These are phyloP conservation scores for Lepeophtheirus nordmannii DNA, from an alignment of 2,888 invertebrate genomes.

Conservation along the genomic window DNA sequence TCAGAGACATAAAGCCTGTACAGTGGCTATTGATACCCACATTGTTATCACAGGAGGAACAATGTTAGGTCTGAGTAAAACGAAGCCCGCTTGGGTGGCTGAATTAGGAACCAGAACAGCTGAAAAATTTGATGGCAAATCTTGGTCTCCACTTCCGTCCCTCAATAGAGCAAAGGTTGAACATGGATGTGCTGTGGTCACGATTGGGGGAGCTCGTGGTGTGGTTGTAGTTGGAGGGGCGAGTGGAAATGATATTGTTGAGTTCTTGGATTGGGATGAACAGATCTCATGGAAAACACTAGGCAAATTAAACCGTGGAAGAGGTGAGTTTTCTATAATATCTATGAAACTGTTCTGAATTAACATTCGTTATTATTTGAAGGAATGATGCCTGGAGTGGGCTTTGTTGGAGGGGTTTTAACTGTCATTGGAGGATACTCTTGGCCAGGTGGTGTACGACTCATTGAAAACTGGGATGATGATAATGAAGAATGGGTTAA, in stretches of 20 bases:
- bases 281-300: conserved; percentile 8
- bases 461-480: conserved; percentile 24
- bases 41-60: conserved; percentile 24
- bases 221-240: conserved; percentile 24
- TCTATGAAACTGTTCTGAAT: neutral
- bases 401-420: conserved; percentile 20
- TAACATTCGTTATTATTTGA: neutral
- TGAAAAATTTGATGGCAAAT: conserved; percentile 20
- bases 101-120: conserved; percentile 24
- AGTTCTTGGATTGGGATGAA: conserved; percentile 23
- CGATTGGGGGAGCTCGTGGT: conserved; percentile 16
- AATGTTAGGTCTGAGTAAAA: conserved; percentile 21
- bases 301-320: conserved; percentile 20
- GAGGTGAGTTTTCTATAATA: conserved; percentile 3
- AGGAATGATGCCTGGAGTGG: conserved; percentile 25
- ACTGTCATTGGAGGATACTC: conserved; percentile 23
- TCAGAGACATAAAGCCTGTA: conserved; percentile 23
- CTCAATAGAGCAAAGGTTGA: conserved; percentile 24
- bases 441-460: conserved; percentile 23
- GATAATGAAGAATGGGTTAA: conserved; percentile 23
- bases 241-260: conserved; percentile 22
- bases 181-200: conserved; percentile 21
- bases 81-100: conserved; percentile 21
- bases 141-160: conserved; percentile 12
- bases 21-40: conserved; percentile 21